A percentile compares a stretch with the other conserved stretches of the same genome.
Conservation (phyloP, 1,140 invertebrate genomes). For the Caenorhabditis briggsae region DNA sequence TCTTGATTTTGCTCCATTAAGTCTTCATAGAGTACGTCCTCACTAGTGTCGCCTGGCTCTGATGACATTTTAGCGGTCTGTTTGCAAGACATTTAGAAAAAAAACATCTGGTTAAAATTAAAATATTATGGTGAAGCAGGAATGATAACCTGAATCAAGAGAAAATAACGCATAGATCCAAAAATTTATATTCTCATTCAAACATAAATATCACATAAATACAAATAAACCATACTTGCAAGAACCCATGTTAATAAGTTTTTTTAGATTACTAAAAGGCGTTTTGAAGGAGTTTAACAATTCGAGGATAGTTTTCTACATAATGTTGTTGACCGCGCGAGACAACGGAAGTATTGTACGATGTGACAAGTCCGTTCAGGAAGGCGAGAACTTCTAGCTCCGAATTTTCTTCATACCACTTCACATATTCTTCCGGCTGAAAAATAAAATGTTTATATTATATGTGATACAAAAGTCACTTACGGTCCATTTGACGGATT, state of each 20-base stretch:
- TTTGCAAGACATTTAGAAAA: too few relatives aligned
- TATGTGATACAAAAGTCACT: neutral
- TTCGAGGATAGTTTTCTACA: constrained; percentile 68
- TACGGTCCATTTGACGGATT: constrained; percentile 74
- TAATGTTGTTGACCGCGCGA: constrained; percentile 68
- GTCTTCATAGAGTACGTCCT: neutral
- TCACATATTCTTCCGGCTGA: constrained; percentile 69
- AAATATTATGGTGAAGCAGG: too few relatives aligned
- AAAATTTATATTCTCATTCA: neutral
- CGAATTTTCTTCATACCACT: constrained; percentile 71
- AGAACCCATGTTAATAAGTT: neutral
- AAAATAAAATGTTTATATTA: neutral
- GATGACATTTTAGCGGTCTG: too few relatives aligned
- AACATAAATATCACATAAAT: constrained; percentile 17
- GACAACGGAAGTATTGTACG: constrained; percentile 73
- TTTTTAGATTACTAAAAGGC: neutral
- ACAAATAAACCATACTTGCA: neutral
- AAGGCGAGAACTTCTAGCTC: constrained; percentile 71
- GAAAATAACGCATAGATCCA: too few relatives aligned
- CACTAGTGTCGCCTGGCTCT: neutral
- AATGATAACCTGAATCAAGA: too few relatives aligned
- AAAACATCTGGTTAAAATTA: too few relatives aligned
- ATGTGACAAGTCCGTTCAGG: constrained; percentile 68
- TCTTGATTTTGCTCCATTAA: neutral
- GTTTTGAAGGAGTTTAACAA: constrained; percentile 66